Conservation (phyloP, 2,888 invertebrate species). For the Lordiphosa andalusiaca region DNA sequence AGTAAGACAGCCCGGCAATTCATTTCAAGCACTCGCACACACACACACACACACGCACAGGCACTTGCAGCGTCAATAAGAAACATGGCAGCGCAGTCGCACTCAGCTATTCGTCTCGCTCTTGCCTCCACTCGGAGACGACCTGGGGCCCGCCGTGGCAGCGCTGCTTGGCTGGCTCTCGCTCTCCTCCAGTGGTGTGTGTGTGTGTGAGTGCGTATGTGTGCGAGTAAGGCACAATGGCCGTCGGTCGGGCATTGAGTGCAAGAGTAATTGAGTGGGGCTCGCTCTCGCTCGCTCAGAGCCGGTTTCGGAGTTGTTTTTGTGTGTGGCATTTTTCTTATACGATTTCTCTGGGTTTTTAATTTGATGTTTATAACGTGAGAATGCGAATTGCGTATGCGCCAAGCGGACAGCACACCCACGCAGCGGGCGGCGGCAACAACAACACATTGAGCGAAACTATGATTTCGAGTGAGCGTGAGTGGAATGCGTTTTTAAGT, state of each 20-base stretch:
- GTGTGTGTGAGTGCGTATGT: conserved; percentile 5
- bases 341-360: conserved; percentile 54
- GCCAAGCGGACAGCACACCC: conserved; percentile 42
- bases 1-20: conserved; percentile 60
- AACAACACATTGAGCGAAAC: conserved; percentile 51
- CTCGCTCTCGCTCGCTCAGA: conserved; percentile 29
- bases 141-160: conserved; percentile 8
- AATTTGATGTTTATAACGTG: conserved; percentile 73
- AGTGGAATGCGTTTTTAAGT: conserved; percentile 68
- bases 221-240: conserved; percentile 58
- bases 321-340: conserved; percentile 44
- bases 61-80: conserved; percentile 60
- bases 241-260: conserved; percentile 60
- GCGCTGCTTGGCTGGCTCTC: conserved; percentile 8
- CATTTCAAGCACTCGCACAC: conserved; percentile 60
- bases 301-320: conserved; percentile 37
- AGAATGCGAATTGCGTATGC: conserved; percentile 74
- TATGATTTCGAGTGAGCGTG: conserved; percentile 56
- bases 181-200: neutral
- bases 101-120: conserved; percentile 55
- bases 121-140: neutral
- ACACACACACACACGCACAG: conserved; percentile 9
- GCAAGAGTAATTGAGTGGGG: conserved; percentile 34
- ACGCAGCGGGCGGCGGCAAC: conserved; percentile 3
- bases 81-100: conserved; percentile 53